Base-by-base conservation (phyloP, 2,113 vertebrate species). In the Myrmophylax atrothorax region DNA sequence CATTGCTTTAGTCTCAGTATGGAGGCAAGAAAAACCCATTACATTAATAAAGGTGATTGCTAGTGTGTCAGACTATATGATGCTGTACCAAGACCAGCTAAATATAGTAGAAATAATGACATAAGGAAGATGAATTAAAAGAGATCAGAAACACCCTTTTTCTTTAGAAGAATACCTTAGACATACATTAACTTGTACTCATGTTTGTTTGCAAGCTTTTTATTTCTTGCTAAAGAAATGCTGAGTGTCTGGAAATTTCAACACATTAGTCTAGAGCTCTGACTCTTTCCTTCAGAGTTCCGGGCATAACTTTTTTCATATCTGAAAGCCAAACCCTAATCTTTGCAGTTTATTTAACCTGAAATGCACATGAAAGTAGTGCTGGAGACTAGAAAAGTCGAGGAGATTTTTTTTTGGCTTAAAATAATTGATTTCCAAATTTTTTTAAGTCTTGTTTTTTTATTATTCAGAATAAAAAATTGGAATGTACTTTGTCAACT, bases 381-480 rank as follows among this genome's bases (percentile, higher is more conserved):
- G 73, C 56, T 70, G 55, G 17, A 50, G 10, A 17, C 29, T 72
- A 70, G 17, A 69, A 81, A 89, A 64, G 8, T 29, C 7, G 31
- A 33, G 5, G 7, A n/a, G 15, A 2, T n/a, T n/a, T 5, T 2
- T 5, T 40, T 47, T 68, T 37, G 18, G 5, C 64, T 68, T 80
- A 24, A 69, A 64, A 14, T 4, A 50, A 28, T 37, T 63, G 74
- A 73, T 5, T 76, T 5, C n/a, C 7, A 91, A 78, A 76, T 47
- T 55, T 0, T 18, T 70, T 1, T 11, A 62, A 50, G 13, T 42
- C 1, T 8, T 24, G 3, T 0, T 6, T n/a, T 94, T 82, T 60
- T 31, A 35, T 74, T 59, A n/a, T 44, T 79, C 37, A 50, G 25
- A 52, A 69, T 25, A 52, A 76, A 87, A 86, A 70, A 11, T 25